Percentiles rank a stretch among this genome's conserved stretches.
phyloP scores from a whole-genome alignment of 1,140 invertebrate genomes.

The Drosophila bipectinata region DNA sequence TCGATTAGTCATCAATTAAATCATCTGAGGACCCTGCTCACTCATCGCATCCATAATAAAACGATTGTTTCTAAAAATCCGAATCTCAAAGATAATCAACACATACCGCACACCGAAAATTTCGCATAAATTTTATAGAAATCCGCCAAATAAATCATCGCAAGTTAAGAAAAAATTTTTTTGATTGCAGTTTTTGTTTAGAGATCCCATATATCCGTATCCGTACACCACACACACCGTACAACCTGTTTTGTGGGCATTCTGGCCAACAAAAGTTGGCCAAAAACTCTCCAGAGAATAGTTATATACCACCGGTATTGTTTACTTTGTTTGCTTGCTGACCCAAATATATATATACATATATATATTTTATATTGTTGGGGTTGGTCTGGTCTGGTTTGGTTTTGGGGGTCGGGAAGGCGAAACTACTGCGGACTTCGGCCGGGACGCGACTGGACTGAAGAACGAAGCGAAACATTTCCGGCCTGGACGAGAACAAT shows the following conservation, averaged over 20 bases:
- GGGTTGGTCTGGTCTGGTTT: constrained; percentile 44
- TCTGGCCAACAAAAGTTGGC: constrained; percentile 24
- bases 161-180: neutral
- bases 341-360: neutral
- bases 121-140: constrained; percentile 3
- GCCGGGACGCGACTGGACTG: constrained; percentile 11
- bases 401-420: neutral
- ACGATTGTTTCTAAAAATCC: neutral
- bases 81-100: neutral
- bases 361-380: constrained; percentile 21
- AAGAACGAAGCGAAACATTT: constrained; percentile 58
- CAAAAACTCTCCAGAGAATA: constrained; percentile 27
- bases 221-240: neutral
- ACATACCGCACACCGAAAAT: neutral
- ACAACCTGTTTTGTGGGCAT: constrained; percentile 2
- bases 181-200: neutral
- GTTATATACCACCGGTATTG: neutral
- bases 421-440: neutral
- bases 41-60: neutral
- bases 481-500: constrained; percentile 59
- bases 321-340: constrained; percentile 16
- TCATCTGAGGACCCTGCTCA: neutral
- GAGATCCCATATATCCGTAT: constrained; percentile 3
- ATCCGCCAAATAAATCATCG: constrained; percentile 20
- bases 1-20: neutral